A percentile compares a stretch with the other conserved stretches of the same genome.
phyloP scores from a whole-genome alignment of 2,888 invertebrate species.

The Thereva unica region DNA sequence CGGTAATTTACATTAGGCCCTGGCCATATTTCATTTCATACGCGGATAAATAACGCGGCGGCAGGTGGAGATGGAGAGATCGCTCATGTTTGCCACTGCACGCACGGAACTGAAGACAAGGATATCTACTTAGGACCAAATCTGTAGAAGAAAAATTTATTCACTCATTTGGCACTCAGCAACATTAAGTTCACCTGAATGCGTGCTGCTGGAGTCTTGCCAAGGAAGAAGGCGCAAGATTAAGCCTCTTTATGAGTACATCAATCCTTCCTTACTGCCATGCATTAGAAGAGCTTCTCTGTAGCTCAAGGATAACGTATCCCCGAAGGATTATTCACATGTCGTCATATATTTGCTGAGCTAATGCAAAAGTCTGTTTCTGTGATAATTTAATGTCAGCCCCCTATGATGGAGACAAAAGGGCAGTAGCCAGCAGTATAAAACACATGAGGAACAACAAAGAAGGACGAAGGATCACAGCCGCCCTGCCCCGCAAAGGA shows the following conservation, averaged over 20 bases:
- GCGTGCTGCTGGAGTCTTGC: slow-evolving; percentile 12
- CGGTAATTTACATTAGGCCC: too few relatives aligned
- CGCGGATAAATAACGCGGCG: too few relatives aligned
- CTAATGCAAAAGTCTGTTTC: slow-evolving; percentile 40
- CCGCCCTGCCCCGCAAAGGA: slow-evolving; percentile 14
- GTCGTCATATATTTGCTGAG: slow-evolving; percentile 40
- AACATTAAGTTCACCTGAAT: slow-evolving; percentile 31
- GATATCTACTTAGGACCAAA: too few relatives aligned
- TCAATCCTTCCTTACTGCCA: slow-evolving; percentile 14
- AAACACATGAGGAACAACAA: slow-evolving; percentile 22
- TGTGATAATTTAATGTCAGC: slow-evolving; percentile 39
- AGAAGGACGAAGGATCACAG: slow-evolving; percentile 22
- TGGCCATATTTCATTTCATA: too few relatives aligned
- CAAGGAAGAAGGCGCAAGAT: slow-evolving; percentile 22
- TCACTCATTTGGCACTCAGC: too few relatives aligned
- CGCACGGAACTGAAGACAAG: too few relatives aligned
- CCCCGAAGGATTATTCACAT: slow-evolving; percentile 40
- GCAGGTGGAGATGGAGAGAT: too few relatives aligned
- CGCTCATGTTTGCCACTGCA: too few relatives aligned
- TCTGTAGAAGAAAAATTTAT: too few relatives aligned
- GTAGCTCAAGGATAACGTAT: slow-evolving; percentile 28
- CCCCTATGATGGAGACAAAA: slow-evolving; percentile 20
- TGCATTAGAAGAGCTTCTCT: slow-evolving; percentile 9
- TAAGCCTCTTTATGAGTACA: slow-evolving; percentile 26
- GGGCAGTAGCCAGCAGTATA: slow-evolving; percentile 4